Evolutionary conservation across 2,888 invertebrate species (phyloP), one percentile per base, ranked within the genome.

Genomic region (Ophioninae sp.): DNA sequence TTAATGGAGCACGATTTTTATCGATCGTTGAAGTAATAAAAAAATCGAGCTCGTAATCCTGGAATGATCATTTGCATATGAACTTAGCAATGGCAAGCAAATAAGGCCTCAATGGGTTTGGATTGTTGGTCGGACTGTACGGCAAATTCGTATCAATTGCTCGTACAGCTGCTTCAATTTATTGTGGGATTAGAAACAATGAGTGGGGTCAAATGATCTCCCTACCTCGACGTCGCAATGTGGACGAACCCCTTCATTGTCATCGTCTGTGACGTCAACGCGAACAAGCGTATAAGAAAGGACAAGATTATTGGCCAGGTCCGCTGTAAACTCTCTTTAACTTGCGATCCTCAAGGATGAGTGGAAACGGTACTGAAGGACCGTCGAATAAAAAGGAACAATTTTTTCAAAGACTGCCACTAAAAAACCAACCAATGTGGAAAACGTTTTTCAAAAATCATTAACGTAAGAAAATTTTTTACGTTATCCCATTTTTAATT

Each of bases 151-250:
- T 92, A 92, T 92, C 92, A 92, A 92, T 92, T 92, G 92, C 90
- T 88, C 87, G 91, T 92, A 92, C 91, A 92, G 91, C 91, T 92
- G 91, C 92, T 90, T 92, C 91, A 92, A 92, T 92, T 92, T 92
- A 92, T 92, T 92, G 91, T 92, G 90, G 91, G 91, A 92, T 92
- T 92, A 92, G 91, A 92, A 92, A 92, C 91, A 92, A 92, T 92
- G 90, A 92, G 91, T 89, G 90, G 91, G 91, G 92, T 92, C 91
- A 92, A 92, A 91, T 90, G 90, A 91, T 90, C 90, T 85, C 85
- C 85, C 85, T 85, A 80, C 91, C 90, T 91, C 90, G 90, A 91
- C 89, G 90, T 89, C 88, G 87, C 90, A 90, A 86, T 88, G 89
- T 88, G 89, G 88, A 85, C 83, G 90, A 89, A 89, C 89, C 90